Evolutionary conservation across 2,113 vertebrate genomes (phyloP).

Genomic region (Sitta europaea): DNA sequence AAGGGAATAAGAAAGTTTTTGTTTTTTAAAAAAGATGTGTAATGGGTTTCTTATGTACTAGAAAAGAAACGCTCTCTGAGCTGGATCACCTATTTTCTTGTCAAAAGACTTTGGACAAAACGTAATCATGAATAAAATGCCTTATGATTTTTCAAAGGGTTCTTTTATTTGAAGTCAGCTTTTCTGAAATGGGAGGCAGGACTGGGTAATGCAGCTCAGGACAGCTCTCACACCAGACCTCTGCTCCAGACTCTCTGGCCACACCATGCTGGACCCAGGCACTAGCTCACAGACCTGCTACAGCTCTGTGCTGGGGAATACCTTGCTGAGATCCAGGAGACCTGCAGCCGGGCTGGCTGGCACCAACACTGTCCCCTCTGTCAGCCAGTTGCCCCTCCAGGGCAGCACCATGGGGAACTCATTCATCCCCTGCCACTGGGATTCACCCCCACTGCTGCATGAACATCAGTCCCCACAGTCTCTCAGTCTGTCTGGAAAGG

Average conservation of each 20-base stretch:
- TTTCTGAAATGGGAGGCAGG: constrained; percentile 48
- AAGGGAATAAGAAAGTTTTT: constrained; percentile 63
- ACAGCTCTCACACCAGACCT: background rate
- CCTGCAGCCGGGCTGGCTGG: background rate
- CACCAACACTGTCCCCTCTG: background rate
- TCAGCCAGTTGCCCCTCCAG: background rate
- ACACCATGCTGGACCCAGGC: background rate
- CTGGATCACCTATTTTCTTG: constrained; percentile 78
- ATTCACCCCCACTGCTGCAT: background rate
- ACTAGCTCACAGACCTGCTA: background rate
- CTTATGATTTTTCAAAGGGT: constrained; percentile 69
- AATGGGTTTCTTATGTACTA: constrained; percentile 77
- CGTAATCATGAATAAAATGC: constrained; percentile 75
- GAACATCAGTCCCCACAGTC: background rate
- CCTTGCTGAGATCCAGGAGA: background rate
- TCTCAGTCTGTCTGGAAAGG: background rate
- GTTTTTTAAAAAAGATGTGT: constrained; percentile 42
- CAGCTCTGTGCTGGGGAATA: accelerated
- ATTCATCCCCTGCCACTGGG: background rate
- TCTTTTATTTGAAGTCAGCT: constrained; percentile 65
- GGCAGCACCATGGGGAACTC: background rate
- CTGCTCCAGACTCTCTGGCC: accelerated
- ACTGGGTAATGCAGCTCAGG: constrained; percentile 31
- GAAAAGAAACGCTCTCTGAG: constrained; percentile 62
- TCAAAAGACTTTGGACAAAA: constrained; percentile 75